phyloP scores from a whole-genome alignment of 1,140 invertebrate species.

The Charaxes varanes region DNA sequence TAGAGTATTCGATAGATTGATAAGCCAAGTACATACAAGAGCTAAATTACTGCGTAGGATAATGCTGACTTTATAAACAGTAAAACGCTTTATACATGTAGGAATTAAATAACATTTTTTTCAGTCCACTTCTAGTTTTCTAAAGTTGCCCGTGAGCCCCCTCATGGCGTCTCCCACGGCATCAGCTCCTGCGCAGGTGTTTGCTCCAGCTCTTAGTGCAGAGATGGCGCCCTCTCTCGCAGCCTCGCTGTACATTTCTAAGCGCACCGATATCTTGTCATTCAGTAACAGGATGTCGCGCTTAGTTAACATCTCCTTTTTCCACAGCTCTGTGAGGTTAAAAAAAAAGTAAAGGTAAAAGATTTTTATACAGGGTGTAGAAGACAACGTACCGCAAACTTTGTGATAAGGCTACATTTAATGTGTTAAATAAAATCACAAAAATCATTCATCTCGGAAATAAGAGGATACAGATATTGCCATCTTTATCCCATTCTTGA shows the following conservation, averaged over 20 bases:
- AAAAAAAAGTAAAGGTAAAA: constrained; percentile 18
- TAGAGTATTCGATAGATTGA: no score
- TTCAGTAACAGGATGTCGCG: constrained; percentile 75
- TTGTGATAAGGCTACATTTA: neutral
- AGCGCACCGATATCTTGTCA: constrained; percentile 78
- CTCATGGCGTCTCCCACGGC: constrained; percentile 75
- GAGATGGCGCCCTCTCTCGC: constrained; percentile 83
- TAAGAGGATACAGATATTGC: no score
- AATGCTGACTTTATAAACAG: no score
- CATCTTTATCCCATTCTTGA: no score
- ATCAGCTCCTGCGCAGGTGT: constrained; percentile 73
- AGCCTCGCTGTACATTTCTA: constrained; percentile 79
- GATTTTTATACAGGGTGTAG: no score
- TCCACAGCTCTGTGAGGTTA: constrained; percentile 82
- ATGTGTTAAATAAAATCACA: no score
- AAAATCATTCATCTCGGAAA: no score
- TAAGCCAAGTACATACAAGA: no score
- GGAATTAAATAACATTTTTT: neutral
- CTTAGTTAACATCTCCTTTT: constrained; percentile 76
- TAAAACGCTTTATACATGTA: neutral
- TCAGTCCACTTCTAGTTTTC: constrained; percentile 83
- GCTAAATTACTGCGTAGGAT: no score
- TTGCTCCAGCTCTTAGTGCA: constrained; percentile 70
- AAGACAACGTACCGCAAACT: no score
- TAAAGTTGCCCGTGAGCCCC: constrained; percentile 84